Conservation (phyloP, 2,113 vertebrate species). For the Ploceus nigricollis region DNA sequence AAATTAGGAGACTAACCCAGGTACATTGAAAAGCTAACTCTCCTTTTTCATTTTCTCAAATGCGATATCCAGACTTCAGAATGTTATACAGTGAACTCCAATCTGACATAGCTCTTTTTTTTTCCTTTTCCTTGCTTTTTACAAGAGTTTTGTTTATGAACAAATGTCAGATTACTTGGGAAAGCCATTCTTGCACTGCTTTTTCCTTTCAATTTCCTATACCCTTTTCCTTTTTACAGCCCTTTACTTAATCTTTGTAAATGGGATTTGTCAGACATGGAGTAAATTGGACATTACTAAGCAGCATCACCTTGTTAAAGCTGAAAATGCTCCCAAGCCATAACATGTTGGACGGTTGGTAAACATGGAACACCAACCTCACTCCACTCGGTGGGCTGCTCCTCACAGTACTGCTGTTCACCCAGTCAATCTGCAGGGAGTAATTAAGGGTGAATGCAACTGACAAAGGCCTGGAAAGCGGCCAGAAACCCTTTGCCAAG, state of each 20-base stretch:
- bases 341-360: not conserved
- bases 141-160: not conserved
- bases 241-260: not conserved
- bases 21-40: not conserved
- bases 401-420: not conserved
- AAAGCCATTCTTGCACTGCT: not conserved
- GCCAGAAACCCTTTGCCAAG: not conserved
- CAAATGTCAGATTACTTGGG: not conserved
- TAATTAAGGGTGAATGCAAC: not conserved
- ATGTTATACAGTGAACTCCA: not conserved
- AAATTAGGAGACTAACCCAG: not conserved
- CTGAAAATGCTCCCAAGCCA: not conserved
- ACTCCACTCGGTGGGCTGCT: not conserved
- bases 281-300: not conserved
- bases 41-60: not conserved
- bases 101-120: not conserved
- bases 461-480: not conserved
- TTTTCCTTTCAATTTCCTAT: not conserved
- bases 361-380: not conserved
- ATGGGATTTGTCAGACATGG: not conserved
- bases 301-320: not conserved
- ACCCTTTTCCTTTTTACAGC: not conserved
- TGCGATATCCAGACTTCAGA: not conserved
- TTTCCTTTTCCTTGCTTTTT: not conserved
- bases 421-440: not conserved